Base-by-base conservation (phyloP, 1,140 invertebrate species). In the Drosophila carrolli region DNA sequence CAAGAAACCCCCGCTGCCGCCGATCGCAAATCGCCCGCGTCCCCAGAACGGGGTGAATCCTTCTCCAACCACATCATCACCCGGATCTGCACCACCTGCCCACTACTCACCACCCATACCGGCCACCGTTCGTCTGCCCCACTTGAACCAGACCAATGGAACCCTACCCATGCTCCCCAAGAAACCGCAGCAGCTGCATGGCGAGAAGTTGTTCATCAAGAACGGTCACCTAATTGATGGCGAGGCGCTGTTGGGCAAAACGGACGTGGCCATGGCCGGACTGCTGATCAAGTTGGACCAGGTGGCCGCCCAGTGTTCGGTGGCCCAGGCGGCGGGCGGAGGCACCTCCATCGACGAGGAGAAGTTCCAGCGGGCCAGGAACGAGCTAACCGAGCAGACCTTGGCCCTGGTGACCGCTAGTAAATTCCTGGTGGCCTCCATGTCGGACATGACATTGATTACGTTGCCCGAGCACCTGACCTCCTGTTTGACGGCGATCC, bases 371-470 rank as follows among this genome's bases (percentile, higher is more conserved):
- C 93, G 93, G 11, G 95, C 96, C 5, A 95, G 95, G 83, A 96
- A 97, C 66, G 95, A 96, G 77, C 92, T 98, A n/a, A 96, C 96
- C 0, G 93, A 94, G 35, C 96, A 97, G 91, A 96, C 96, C 0
- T 93, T 97, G 54, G 95, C 96, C 9, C 94, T 98, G 79, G 97
- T 98, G 40, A 96, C 96, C 0, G 95, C 96, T 29, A 97, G 96
- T 8, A 97, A 98, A 75, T 93, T 96, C 41, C 93, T 98, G 67
- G 97, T 98, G 11, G 96, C 96, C 48, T 95, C 95, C 50, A 95
- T 97, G 84, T 96, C 96, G 0, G 94, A 95, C 58, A 90, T 93
- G 53, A 93, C 93, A 4, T 88, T 92, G 14, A 94, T 94, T 1
- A 93, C 93, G 68, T 81, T 94, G 50, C 93, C 95, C 16, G 93